phyloP scores from a whole-genome alignment of 2,113 vertebrate genomes.

The Eupsittula cactorum region DNA sequence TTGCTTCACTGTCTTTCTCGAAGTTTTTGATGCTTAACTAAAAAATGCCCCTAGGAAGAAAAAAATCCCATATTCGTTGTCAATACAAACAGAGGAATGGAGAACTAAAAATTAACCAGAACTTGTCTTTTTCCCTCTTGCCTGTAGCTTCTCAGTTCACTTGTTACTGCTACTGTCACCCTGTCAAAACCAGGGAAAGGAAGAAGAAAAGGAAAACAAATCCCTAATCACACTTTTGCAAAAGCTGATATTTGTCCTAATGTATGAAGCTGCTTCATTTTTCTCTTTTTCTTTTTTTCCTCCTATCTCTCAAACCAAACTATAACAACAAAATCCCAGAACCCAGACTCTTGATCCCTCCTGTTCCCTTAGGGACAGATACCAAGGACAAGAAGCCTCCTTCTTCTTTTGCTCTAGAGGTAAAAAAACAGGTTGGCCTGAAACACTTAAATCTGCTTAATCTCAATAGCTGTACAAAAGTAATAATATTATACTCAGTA shows the following conservation, averaged over 20 bases:
- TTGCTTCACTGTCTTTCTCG: not conserved
- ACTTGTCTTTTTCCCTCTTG: not conserved
- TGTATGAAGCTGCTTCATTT: not conserved
- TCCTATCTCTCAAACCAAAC: not conserved
- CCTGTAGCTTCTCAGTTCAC: not conserved
- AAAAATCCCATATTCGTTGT: not conserved
- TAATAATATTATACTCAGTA: fast-evolving
- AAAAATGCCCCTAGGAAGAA: not conserved
- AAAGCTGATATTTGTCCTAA: not conserved
- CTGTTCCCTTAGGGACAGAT: not conserved
- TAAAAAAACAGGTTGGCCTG: not conserved
- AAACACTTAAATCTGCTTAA: not conserved
- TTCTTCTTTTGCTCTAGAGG: not conserved
- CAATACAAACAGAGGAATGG: not conserved
- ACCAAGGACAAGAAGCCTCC: not conserved
- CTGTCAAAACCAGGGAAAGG: not conserved
- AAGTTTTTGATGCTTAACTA: not conserved
- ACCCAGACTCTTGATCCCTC: not conserved
- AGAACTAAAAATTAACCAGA: not conserved
- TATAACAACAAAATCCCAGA: not conserved
- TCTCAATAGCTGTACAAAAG: not conserved
- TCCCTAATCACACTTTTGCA: not conserved
- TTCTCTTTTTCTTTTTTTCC: not conserved
- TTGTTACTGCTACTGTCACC: not conserved
- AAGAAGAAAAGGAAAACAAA: not conserved